Percentiles rank a stretch among this genome's conserved stretches.
These are phyloP conservation scores for Catharus ustulatus DNA, from an alignment of 2,797 vertebrate genomes.

Conservation along the genomic window DNA sequence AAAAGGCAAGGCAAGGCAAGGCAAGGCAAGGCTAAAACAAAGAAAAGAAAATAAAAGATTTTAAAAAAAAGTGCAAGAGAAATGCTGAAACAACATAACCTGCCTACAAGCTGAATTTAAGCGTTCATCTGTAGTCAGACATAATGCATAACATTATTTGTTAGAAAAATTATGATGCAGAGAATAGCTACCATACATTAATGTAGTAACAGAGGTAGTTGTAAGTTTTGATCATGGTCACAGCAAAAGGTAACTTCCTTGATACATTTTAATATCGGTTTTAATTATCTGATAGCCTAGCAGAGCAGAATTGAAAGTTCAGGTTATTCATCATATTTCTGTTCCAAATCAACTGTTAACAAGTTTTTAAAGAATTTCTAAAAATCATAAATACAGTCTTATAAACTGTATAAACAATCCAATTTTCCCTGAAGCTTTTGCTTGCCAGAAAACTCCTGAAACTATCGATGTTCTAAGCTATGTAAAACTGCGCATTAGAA, in stretches of 20 bases:
- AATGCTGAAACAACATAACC: not conserved
- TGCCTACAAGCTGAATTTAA: not conserved
- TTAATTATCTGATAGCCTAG: too few species aligned
- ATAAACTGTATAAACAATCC: too few species aligned
- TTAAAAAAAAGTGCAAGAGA: not conserved
- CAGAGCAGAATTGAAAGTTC: not conserved
- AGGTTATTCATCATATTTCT: not conserved
- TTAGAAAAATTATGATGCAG: not conserved
- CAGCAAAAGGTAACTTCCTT: not conserved
- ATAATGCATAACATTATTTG: not conserved
- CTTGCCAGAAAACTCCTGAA: not conserved
- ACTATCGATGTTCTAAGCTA: not conserved
- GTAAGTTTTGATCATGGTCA: not conserved
- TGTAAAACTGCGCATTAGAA: not conserved
- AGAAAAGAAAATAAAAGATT: too few species aligned
- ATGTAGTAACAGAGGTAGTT: too few species aligned
- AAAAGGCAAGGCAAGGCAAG: too few species aligned
- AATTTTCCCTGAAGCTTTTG: not conserved
- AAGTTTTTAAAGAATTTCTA: not conserved
- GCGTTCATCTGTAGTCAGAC: not conserved
- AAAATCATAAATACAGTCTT: not conserved
- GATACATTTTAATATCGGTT: not conserved
- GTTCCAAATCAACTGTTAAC: not conserved
- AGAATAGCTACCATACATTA: not conserved
- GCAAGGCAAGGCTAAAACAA: too few species aligned